A percentile compares a stretch with the other conserved stretches of the same genome.
phyloP scores from a whole-genome alignment of 2,797 vertebrate species.

The Selene dorsalis region DNA sequence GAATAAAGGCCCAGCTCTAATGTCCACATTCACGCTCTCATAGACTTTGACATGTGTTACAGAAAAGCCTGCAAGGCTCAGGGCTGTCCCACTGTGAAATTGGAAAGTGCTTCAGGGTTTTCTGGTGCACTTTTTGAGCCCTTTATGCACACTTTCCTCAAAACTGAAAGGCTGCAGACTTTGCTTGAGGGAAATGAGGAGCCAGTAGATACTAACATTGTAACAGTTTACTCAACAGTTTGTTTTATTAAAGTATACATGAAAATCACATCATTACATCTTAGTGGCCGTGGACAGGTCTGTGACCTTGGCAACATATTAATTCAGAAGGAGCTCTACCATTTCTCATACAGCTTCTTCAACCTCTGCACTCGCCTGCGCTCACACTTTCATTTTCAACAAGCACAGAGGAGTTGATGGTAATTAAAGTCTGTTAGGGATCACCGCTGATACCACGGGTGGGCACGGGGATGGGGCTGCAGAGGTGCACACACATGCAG shows the following conservation, averaged over 20 bases:
- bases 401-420: slow-evolving; percentile 47
- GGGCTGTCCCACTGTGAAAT: slow-evolving; percentile 56
- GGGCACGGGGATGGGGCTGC: slow-evolving; percentile 26
- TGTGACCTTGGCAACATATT: slow-evolving; percentile 28
- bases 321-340: slow-evolving; percentile 22
- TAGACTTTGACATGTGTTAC: slow-evolving; percentile 60
- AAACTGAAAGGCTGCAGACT: slow-evolving; percentile 51
- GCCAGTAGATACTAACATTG: slow-evolving; percentile 12
- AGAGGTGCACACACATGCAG: not conserved
- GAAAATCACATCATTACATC: slow-evolving; percentile 30
- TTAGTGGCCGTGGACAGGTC: slow-evolving; percentile 16
- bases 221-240: not conserved
- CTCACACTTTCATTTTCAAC: slow-evolving; percentile 49
- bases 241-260: slow-evolving; percentile 13
- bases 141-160: slow-evolving; percentile 61
- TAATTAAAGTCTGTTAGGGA: slow-evolving; percentile 58
- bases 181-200: slow-evolving; percentile 49
- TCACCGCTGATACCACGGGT: slow-evolving; percentile 42
- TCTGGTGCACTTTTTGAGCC: slow-evolving; percentile 59
- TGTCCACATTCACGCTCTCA: slow-evolving; percentile 51
- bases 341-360: slow-evolving; percentile 35
- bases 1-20: slow-evolving; percentile 17
- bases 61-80: slow-evolving; percentile 44
- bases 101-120: slow-evolving; percentile 54
- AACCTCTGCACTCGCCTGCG: slow-evolving; percentile 30